A percentile compares a stretch with the other conserved stretches of the same genome.
phyloP scores from a whole-genome alignment of 37 sponge, comb jelly and placozoan species.

The Halichondria panicea region DNA sequence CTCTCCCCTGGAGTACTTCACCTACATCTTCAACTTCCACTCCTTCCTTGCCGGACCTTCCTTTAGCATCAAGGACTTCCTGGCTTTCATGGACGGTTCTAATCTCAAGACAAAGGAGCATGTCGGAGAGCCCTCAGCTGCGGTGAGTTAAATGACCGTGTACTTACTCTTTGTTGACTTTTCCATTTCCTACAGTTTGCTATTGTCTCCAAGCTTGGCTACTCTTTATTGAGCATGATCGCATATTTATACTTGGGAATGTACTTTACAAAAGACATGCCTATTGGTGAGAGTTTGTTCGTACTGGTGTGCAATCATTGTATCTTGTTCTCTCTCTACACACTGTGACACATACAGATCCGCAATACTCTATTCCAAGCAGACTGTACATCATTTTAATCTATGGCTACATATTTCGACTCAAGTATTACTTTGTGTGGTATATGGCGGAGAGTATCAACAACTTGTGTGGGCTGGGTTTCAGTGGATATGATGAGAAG shows the following conservation, averaged over 20 bases:
- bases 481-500: conserved; percentile 44
- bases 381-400: no score
- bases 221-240: neutral
- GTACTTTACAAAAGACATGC: neutral
- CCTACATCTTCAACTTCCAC: conserved; percentile 84
- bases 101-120: conserved; percentile 24
- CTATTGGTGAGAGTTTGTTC: neutral
- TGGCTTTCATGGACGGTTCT: conserved; percentile 76
- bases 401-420: neutral
- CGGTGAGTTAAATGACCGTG: neutral
- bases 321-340: no score
- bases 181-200: neutral
- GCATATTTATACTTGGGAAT: neutral
- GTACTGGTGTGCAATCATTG: neutral
- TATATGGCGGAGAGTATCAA: conserved; percentile 57
- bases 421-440: conserved; percentile 15
- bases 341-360: no score
- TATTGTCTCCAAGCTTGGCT: neutral
- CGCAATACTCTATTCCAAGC: no score
- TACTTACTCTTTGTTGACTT: neutral
- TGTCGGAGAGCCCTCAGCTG: conserved; percentile 1
- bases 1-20: conserved; percentile 63
- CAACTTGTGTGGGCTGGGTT: conserved; percentile 75
- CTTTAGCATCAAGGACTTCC: conserved; percentile 60
- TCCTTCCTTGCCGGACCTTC: conserved; percentile 75